These are phyloP conservation scores for Cistogaster globosa DNA, from an alignment of 2,888 invertebrate species.

Conservation along the genomic window DNA sequence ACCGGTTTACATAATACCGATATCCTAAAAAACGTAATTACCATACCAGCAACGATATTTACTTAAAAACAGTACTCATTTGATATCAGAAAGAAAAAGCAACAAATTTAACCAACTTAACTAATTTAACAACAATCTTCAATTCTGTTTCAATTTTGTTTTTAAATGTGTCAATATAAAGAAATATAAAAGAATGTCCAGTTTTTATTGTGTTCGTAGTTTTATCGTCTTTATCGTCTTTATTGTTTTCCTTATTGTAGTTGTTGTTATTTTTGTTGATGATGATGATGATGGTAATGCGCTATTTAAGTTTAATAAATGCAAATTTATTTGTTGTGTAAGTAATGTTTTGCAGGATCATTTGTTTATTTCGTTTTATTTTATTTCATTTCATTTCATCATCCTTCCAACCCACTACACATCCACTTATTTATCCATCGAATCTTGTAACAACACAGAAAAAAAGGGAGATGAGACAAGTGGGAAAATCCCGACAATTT, in stretches of 20 bases:
- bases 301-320: slow-evolving; percentile 60
- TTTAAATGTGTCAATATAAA: slow-evolving; percentile 9
- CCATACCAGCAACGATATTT: too few species aligned
- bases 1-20: too few species aligned
- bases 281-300: slow-evolving; percentile 24
- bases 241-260: not conserved
- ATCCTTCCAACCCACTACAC: not conserved
- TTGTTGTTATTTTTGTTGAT: slow-evolving; percentile 4
- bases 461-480: not conserved
- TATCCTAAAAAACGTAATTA: too few species aligned
- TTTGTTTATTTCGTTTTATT: slow-evolving; percentile 60
- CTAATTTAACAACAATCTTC: too few species aligned
- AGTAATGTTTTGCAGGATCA: slow-evolving; percentile 65
- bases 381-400: slow-evolving; percentile 51
- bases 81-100: too few species aligned
- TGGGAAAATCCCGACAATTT: slow-evolving; percentile 16
- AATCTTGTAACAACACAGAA: slow-evolving; percentile 2
- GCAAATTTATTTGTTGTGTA: slow-evolving; percentile 66
- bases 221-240: slow-evolving; percentile 13
- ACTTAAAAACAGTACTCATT: too few species aligned
- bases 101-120: too few species aligned
- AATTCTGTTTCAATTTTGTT: too few species aligned
- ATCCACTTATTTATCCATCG: not conserved
- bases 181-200: slow-evolving; percentile 11
- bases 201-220: slow-evolving; percentile 38